Evolutionary conservation across 2,113 vertebrate genomes (phyloP), one percentile per base, ranked within the genome.

Genomic region (Proterorhinus semilunaris): DNA sequence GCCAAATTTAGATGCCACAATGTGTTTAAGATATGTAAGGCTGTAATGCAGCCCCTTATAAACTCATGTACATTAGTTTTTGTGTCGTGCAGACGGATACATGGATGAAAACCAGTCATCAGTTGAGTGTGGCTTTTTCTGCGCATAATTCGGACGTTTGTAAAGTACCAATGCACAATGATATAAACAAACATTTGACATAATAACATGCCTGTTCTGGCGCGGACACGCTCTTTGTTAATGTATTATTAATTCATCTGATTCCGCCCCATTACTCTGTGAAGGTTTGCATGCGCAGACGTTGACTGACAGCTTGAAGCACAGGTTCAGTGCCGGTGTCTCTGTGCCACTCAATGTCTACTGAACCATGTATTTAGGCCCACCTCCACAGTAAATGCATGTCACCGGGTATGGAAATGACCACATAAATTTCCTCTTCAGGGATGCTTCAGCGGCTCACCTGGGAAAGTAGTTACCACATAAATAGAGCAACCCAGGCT

Each of bases 311-410:
- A 59, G 57, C 27, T 6, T 7, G 1, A 36, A 43, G 57, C 57
- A 59, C 42, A 43, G 36, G 27, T 59, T 59, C 57, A 59, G 57
- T 43, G 57, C 12, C 15, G 12, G 27, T 59, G 27, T 58, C 27
- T 59, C 36, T 7, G 54, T 36, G 54, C 54, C 57, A 42, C 57
- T 59, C 57, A 42, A 11, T 59, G 57, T 59, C 57, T 13, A 42
- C 36, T 42, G 57, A 59, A 59, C 57, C 57, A 15, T 59, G 57
- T 12, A 59, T 59, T 50, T 43, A 59, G 36, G 10, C 21, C 54
- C 54, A 27, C 54, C 54, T 57, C 54, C 54, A 12, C 54, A 27
- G 21, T 36, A 36, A 36, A 57, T 36, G 21, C 21, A 36, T 12
- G 54, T 17, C 54, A 12, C 10, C 11, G 4, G 21, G 10, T 57